These are phyloP conservation scores for Reticulitermes lucifugus DNA, from an alignment of 2,888 invertebrate genomes.

Conservation along the genomic window DNA sequence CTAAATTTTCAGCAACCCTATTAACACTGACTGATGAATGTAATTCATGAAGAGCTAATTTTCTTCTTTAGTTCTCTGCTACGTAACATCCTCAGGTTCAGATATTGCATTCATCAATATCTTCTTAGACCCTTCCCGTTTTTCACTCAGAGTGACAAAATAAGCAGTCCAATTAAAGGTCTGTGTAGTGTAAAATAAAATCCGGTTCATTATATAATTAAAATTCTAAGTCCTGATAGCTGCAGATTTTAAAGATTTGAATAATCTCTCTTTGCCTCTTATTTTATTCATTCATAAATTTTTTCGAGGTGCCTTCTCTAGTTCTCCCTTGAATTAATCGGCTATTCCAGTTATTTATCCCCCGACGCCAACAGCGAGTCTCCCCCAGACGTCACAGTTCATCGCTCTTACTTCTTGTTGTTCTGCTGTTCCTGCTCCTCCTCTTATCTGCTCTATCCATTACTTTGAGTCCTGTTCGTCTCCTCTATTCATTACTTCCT, in stretches of 20 bases:
- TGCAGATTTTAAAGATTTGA: background rate
- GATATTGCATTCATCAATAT: too few species aligned
- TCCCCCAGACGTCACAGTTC: conserved; percentile 31
- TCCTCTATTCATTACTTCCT: conserved; percentile 36
- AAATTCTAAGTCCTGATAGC: background rate
- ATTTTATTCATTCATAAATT: background rate
- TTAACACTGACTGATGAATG: too few species aligned
- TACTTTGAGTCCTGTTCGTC: conserved; percentile 24
- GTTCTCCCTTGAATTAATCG: conserved; percentile 21
- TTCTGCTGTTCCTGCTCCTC: background rate
- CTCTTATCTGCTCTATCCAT: conserved; percentile 35
- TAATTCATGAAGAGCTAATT: too few species aligned
- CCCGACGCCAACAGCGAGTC: conserved; percentile 27
- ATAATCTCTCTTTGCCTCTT: background rate
- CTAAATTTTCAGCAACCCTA: too few species aligned
- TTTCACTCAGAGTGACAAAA: too few species aligned
- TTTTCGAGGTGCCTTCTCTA: background rate
- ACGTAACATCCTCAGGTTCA: too few species aligned
- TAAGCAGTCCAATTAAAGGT: too few species aligned
- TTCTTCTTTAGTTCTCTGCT: too few species aligned
- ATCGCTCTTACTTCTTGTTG: background rate
- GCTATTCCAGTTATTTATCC: conserved; percentile 33
- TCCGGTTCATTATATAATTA: too few species aligned
- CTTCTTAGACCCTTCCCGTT: too few species aligned
- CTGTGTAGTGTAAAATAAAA: too few species aligned